A percentile compares a stretch with the other conserved stretches of the same genome.
Evolutionary conservation across 2,113 vertebrate genomes (phyloP).

Genomic region (Crotalus helleri): DNA sequence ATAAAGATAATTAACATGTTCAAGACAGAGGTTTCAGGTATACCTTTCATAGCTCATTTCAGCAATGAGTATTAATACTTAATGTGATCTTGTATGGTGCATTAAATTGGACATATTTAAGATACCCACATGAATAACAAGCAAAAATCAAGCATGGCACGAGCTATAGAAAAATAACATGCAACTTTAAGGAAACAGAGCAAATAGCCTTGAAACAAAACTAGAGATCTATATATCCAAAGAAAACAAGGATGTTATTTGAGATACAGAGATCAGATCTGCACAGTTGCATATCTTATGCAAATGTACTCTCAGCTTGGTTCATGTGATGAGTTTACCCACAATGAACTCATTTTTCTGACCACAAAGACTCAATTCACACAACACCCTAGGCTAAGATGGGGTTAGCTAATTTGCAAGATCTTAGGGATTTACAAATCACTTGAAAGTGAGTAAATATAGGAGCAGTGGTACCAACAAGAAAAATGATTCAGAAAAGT

Average conservation of each 20-base stretch:
- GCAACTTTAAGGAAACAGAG: not conserved
- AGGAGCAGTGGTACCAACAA: not conserved
- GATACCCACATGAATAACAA: not conserved
- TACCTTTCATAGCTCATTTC: not conserved
- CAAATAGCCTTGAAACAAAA: not conserved
- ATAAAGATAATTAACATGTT: not conserved
- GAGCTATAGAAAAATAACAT: not conserved
- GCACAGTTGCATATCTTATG: not conserved
- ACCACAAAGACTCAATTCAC: not conserved
- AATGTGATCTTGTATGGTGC: not conserved
- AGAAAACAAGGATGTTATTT: not conserved
- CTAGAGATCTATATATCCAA: not conserved
- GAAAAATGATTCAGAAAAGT: not conserved
- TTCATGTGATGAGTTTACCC: not conserved
- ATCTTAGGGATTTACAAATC: not conserved
- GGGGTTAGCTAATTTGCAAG: not conserved
- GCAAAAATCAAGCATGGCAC: not conserved
- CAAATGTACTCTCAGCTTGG: not conserved
- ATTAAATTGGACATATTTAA: not conserved
- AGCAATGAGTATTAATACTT: not conserved
- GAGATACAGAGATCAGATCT: not conserved
- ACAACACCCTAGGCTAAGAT: not conserved
- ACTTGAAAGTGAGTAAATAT: not conserved
- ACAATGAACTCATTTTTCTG: not conserved
- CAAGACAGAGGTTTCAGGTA: not conserved